Evolutionary conservation across 2,888 invertebrate species (phyloP).

Genomic region (Ectemnius cavifrons): DNA sequence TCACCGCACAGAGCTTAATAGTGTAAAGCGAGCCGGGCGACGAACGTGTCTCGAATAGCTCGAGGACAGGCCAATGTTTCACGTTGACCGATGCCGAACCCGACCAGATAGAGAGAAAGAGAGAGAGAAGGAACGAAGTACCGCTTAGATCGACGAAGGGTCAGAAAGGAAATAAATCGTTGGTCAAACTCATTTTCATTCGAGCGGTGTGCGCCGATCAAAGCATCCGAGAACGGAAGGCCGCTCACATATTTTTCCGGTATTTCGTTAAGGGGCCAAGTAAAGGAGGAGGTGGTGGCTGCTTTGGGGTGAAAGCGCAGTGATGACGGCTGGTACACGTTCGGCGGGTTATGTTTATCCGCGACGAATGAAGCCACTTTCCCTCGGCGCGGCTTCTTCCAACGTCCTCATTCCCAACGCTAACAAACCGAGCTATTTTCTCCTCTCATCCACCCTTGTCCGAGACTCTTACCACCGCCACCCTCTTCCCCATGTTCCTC

Average conservation of each 20-base stretch:
- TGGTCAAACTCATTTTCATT: slow-evolving; percentile 8
- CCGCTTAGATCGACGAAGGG: neutral
- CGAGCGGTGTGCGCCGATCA: neutral
- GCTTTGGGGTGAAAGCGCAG: neutral
- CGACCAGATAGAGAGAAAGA: neutral
- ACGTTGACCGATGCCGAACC: slow-evolving; percentile 8
- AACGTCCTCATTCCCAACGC: slow-evolving; percentile 59
- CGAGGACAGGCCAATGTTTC: slow-evolving; percentile 5
- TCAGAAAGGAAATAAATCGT: slow-evolving; percentile 6
- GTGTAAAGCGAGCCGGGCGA: slow-evolving; percentile 1
- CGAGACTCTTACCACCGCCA: neutral
- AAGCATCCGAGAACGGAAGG: neutral
- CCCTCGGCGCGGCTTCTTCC: slow-evolving; percentile 37
- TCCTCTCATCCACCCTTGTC: slow-evolving; percentile 2
- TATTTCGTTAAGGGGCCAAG: neutral
- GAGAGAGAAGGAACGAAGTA: neutral
- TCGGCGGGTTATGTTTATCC: slow-evolving; percentile 31
- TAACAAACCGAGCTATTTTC: slow-evolving; percentile 68
- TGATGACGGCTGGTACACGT: neutral
- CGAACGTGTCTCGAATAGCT: slow-evolving; percentile 3
- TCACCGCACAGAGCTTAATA: slow-evolving; percentile 1
- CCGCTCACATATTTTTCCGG: neutral
- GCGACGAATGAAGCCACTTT: slow-evolving; percentile 47
- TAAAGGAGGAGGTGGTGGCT: neutral
- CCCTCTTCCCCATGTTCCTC: slow-evolving; percentile 22